A percentile compares a stretch with the other conserved stretches of the same genome.
phyloP scores from a whole-genome alignment of 2,113 vertebrate species.

The Misgurnus mizolepis region DNA sequence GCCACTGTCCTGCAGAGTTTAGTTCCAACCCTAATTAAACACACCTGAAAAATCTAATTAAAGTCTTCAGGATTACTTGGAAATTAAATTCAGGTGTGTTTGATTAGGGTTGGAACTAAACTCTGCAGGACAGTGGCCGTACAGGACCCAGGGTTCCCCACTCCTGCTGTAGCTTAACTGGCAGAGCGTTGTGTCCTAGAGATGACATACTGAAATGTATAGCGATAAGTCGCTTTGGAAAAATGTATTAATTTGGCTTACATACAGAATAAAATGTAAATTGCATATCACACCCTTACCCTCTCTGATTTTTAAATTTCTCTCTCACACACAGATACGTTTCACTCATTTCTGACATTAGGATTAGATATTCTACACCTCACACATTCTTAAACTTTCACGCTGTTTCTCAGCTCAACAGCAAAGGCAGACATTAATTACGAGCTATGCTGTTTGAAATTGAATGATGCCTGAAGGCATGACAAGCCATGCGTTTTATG shows the following conservation, averaged over 20 bases:
- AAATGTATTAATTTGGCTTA: background rate
- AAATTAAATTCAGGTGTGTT: no score
- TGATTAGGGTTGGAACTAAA: no score
- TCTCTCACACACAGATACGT: background rate
- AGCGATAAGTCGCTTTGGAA: no score
- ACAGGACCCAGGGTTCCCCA: no score
- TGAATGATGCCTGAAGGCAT: conserved; percentile 31
- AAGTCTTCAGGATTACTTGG: no score
- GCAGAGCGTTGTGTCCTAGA: no score
- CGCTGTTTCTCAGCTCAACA: conserved; percentile 36
- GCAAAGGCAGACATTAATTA: conserved; percentile 56
- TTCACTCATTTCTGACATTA: conserved; percentile 2
- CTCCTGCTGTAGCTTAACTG: no score
- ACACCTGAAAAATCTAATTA: no score
- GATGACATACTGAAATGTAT: no score
- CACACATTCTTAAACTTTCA: background rate
- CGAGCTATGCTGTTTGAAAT: conserved; percentile 47
- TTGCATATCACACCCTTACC: background rate
- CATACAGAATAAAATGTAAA: background rate
- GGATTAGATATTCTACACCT: conserved; percentile 45
- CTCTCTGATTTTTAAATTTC: background rate
- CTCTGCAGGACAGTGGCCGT: no score
- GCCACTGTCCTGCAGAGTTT: no score
- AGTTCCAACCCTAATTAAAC: no score
- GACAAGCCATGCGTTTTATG: conserved; percentile 15